Conservation (phyloP, 2,797 vertebrate genomes). For the Micrastur ruficollis region DNA sequence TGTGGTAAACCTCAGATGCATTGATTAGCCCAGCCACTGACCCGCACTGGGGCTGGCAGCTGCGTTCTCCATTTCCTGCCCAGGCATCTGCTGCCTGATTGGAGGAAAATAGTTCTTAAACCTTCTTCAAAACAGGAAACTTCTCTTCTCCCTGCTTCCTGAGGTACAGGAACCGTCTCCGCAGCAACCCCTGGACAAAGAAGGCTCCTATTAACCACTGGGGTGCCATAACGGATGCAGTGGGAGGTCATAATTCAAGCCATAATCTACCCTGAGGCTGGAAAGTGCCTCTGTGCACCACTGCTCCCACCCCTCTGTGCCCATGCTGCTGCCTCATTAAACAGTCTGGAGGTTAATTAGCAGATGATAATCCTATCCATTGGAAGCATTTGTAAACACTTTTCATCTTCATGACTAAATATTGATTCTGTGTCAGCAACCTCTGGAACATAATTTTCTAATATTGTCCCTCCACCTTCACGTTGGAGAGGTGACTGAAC, state of each 20-base stretch:
- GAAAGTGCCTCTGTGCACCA: neutral
- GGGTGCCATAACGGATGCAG: constrained; percentile 20
- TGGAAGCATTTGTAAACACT: neutral
- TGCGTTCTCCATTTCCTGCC: constrained; percentile 83
- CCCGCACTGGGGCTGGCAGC: constrained; percentile 69
- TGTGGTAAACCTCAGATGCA: neutral
- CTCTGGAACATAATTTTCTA: neutral
- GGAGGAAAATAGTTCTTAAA: constrained; percentile 89
- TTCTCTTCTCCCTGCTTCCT: constrained; percentile 90
- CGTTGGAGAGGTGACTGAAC: neutral
- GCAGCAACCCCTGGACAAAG: constrained; percentile 90
- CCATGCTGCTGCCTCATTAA: neutral
- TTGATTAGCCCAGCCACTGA: constrained; percentile 1
- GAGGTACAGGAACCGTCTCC: constrained; percentile 92
- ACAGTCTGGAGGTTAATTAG: neutral
- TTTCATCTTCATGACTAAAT: neutral
- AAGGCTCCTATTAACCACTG: constrained; percentile 84
- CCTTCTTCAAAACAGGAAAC: constrained; percentile 98
- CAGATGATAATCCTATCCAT: neutral
- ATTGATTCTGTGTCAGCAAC: neutral
- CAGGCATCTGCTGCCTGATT: constrained; percentile 85
- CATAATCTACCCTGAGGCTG: neutral
- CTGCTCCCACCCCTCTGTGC: neutral
- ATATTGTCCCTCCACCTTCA: neutral
- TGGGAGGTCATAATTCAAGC: neutral